phyloP scores from a whole-genome alignment of 2,888 invertebrate genomes.

The Gastrophysa polygoni region DNA sequence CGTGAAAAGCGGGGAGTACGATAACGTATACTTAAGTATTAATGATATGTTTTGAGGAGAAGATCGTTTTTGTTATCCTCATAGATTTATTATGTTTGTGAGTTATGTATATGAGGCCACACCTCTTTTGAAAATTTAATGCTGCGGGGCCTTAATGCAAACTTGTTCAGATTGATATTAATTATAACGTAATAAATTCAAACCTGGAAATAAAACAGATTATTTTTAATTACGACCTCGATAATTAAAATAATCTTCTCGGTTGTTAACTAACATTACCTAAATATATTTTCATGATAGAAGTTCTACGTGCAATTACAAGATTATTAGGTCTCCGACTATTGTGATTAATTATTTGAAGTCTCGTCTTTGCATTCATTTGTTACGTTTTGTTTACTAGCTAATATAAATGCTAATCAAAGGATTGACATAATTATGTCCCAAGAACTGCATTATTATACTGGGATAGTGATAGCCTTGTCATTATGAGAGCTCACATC shows the following conservation, averaged over 20 bases:
- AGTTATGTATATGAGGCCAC: constrained; percentile 45
- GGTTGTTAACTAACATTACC: constrained; percentile 50
- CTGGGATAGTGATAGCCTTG: not conserved
- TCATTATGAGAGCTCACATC: too few relatives aligned
- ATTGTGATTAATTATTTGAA: constrained; percentile 42
- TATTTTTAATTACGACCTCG: constrained; percentile 49
- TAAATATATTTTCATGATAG: constrained; percentile 49
- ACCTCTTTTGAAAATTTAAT: constrained; percentile 47
- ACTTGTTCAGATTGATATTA: constrained; percentile 48
- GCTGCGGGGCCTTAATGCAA: constrained; percentile 40
- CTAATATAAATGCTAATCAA: constrained; percentile 36
- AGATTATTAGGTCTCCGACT: constrained; percentile 44
- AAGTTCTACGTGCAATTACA: constrained; percentile 46
- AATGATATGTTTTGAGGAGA: constrained; percentile 39
- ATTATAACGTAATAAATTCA: constrained; percentile 49
- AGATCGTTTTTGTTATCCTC: constrained; percentile 35
- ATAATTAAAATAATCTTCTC: constrained; percentile 50
- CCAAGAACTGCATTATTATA: constrained; percentile 17
- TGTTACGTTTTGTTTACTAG: constrained; percentile 22
- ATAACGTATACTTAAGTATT: constrained; percentile 44
- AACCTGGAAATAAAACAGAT: constrained; percentile 44
- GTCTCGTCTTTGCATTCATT: constrained; percentile 27
- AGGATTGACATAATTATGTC: constrained; percentile 20
- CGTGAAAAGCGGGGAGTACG: constrained; percentile 37
- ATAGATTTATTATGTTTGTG: constrained; percentile 40